Evolutionary conservation across 2,797 vertebrate genomes (phyloP).

Genomic region (Intellagama lesueurii): DNA sequence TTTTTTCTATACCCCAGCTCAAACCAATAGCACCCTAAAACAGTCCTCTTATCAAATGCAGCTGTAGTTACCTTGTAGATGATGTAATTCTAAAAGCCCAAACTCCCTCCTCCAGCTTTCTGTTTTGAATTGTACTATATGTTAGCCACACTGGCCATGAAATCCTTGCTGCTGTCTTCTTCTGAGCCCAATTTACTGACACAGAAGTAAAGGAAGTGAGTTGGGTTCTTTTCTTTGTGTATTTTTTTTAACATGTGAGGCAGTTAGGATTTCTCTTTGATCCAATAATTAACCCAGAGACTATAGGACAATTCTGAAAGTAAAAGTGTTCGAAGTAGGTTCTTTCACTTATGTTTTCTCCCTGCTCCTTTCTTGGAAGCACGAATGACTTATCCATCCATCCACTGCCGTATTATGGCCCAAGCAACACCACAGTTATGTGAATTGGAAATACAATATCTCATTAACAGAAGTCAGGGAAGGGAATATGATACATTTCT

Average conservation of each 20-base stretch:
- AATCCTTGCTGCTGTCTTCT: not conserved
- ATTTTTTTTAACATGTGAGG: not conserved
- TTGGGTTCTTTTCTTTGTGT: not conserved
- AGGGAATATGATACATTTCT: not conserved
- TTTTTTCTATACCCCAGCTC: not conserved
- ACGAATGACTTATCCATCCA: not conserved
- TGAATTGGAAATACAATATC: too few relatives aligned
- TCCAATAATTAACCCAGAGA: not conserved
- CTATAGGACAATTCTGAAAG: too few relatives aligned
- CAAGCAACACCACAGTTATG: not conserved
- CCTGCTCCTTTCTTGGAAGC: not conserved
- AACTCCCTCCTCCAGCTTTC: not conserved
- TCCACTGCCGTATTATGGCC: not conserved
- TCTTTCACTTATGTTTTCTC: constrained; percentile 19
- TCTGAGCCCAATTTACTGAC: not conserved
- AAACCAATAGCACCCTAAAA: not conserved
- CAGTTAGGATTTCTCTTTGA: not conserved
- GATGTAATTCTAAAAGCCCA: not conserved
- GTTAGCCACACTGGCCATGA: too few relatives aligned
- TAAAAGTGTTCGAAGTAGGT: too few relatives aligned
- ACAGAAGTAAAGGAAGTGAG: not conserved
- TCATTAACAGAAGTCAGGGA: not conserved
- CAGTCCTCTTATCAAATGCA: not conserved
- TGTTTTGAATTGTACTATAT: not conserved
- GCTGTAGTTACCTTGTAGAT: not conserved